Base-by-base conservation (phyloP, 2,888 invertebrate species). In the Rhyacophila evoluta region DNA sequence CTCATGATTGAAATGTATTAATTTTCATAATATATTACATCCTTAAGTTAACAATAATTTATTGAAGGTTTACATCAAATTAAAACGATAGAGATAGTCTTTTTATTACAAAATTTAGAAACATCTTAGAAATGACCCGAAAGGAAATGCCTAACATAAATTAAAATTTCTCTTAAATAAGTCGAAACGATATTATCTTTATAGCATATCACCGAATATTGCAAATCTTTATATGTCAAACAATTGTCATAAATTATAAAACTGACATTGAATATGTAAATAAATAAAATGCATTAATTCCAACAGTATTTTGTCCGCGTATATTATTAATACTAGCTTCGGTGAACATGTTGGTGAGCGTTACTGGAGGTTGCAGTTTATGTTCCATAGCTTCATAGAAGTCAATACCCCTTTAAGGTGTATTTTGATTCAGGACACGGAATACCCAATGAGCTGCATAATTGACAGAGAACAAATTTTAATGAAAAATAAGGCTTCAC, bases 51-150 rank as follows among this genome's bases (percentile, higher is more conserved):
- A 25, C 8, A 55, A 55, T 55, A 55, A 25, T 25, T 55, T 55
- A 55, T 55, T 55, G 19, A 55, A 55, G 19, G 25, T 55, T 55
- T 55, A 55, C 55, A 55, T 25, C 55, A 55, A 55, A 55, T 55
- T 19, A 55, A 25, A 55, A 55, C 0, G 19, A 25, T 25, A 25
- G 10, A 10, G 55, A 55, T 41, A 41, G 55, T 55, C 55, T 19
- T 55, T 55, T 55, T 55, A 25, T 55, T 55, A 55, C 6, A 55
- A 55, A 33, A 55, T 55, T 55, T 55, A 55, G 55, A 55, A 55
- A 55, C 41, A 55, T 8, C 41, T 55, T 25, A 55, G 41, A 55
- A 55, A 55, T 69, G 69, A 69, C 28, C 28, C 29, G 33, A 12
- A 69, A n/a, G 1, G 69, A 33, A 69, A 28, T 69, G 69, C 29